Base-by-base conservation (phyloP, 2,113 vertebrate species). In the Clinocottus analis region DNA sequence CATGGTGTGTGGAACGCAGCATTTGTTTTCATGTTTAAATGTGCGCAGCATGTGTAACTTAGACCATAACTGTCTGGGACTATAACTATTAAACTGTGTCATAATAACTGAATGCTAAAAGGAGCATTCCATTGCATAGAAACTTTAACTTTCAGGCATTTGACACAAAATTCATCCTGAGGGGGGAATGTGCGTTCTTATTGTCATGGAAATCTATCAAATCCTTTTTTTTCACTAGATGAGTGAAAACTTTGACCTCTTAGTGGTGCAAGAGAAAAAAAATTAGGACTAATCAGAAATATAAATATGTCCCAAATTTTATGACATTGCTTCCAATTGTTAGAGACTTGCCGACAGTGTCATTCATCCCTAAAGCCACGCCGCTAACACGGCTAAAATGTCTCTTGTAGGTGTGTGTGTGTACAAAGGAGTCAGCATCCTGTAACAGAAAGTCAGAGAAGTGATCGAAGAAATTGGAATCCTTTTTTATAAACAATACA, bases 21-120 rank as follows among this genome's bases (percentile, higher is more conserved):
- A 10, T 75, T 83, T 10, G 7, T 71, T 74, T 91, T 89, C 78
- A 77, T 88, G 70, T 92, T 90, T 78, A 43, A 17, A 72, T 80
- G 79, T 55, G 27, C 72, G 61, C 60, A 73, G 31, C 14, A 53
- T 16, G 27, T 37, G 21, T 35, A 43, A 77, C 9, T 37, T 47
- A 67, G 66, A 23, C 63, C 37, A 43, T 17, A 51, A 60, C 66
- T 60, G 25, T 17, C 60, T 31, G 35, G 7, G 25, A 53, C 67
- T 62, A 64, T 13, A 45, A 62, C 17, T 19, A 25, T 53, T 0
- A 12, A 41, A 31, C 61, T 1, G 10, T 61, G 11, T 76, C 17
- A 69, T 23, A 17, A 56, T 25, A 51, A 31, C 14, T 12, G 9
- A 41, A 21, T 43, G 11, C n/a, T 74, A 47, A 53, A 55, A 59